A percentile compares a stretch with the other conserved stretches of the same genome.
These are phyloP conservation scores for Origma solitaria DNA, from an alignment of 2,113 vertebrate genomes.

Conservation along the genomic window DNA sequence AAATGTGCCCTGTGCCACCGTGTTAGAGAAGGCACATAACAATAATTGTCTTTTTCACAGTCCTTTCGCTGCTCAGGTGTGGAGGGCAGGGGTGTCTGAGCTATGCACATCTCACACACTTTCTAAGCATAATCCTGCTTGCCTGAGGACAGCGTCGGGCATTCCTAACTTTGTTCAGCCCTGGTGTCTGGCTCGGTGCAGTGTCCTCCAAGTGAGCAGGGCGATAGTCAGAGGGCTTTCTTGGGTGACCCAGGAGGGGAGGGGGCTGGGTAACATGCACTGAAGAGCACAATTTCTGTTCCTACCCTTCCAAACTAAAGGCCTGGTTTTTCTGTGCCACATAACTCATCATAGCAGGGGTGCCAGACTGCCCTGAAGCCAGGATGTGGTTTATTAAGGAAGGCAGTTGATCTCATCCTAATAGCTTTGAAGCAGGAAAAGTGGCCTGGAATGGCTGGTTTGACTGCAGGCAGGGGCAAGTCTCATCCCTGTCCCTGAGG, in stretches of 20 bases:
- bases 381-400: neutral
- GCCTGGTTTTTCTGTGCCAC: neutral
- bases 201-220: neutral
- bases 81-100: neutral
- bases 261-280: neutral
- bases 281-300: neutral
- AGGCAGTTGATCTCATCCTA: neutral
- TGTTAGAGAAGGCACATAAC: neutral
- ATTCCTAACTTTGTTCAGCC: neutral
- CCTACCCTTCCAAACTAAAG: neutral
- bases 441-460: neutral
- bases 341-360: neutral
- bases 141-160: neutral
- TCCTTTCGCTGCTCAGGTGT: neutral
- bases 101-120: neutral
- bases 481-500: neutral
- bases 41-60: neutral
- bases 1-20: neutral
- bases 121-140: neutral
- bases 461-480: neutral
- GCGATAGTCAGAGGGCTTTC: accelerated
- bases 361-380: neutral
- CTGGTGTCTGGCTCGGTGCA: neutral
- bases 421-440: neutral
- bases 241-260: neutral